Base-by-base conservation (phyloP, 2,113 vertebrate species). In the Peucedramus taeniatus region DNA sequence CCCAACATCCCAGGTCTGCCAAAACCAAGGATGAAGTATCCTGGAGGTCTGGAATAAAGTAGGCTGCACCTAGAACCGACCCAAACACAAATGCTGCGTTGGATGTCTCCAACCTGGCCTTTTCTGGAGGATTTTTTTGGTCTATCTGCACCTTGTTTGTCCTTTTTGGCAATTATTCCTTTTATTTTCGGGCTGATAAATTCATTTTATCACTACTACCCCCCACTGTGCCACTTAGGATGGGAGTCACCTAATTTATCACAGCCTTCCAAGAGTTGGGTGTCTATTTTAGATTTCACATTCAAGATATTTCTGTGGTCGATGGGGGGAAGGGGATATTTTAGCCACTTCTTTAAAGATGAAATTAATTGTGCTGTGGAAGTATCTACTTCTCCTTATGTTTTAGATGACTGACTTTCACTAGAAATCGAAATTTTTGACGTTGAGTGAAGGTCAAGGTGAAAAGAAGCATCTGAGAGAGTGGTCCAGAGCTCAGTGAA, bases 361-460 rank as follows among this genome's bases (percentile, higher is more conserved):
- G 2, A 63, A 66, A 50, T 90, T 81, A 92, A 92, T 86, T 92
- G 68, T 89, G 33, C 45, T 86, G 60, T 26, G 42, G 77, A 89
- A 51, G 20, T 63, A 66, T 77, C 83, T 42, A 22, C 88, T 51
- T 70, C 59, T 80, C 75, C 84, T 89, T 70, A 79, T 9, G 47
- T 51, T 92, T 95, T 81, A 92, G 59, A 83, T 90, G 51, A 89
- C n/a, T 90, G 84, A 59, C 33, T 90, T 94, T 83, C 15, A 7
- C 76, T 51, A 39, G 72, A 90, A 95, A 92, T 70, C 27, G 9
- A 6, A 47, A 40, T 83, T 92, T 89, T 96, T 76, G 64, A 35
- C 0, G 2, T 17, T 65, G 54, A 56, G 27, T 90, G 86, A 92
- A 95, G 59, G 86, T 92, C 83, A 96, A 96, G 92, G 90, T 94